These are phyloP conservation scores for Takifugu ocellatus DNA, from an alignment of 2,797 vertebrate species.

Conservation along the genomic window DNA sequence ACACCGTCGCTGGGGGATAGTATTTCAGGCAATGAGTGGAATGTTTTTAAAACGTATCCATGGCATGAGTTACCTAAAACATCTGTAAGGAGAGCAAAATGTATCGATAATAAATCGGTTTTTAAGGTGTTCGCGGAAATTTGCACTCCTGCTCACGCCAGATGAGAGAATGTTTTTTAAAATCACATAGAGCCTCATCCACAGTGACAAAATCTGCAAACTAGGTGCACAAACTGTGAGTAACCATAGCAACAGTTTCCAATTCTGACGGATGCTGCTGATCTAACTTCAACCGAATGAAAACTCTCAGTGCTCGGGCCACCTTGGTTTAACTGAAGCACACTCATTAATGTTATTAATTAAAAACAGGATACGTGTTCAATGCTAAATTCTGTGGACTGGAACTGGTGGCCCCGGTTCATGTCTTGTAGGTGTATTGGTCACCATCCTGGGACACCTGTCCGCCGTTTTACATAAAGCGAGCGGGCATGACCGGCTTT, in stretches of 20 bases:
- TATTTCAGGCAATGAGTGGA: no score
- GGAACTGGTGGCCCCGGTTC: background rate
- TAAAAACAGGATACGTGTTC: background rate
- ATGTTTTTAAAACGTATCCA: no score
- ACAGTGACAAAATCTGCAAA: background rate
- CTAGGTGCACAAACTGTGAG: conserved; percentile 5
- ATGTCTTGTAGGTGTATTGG: background rate
- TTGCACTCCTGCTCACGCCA: background rate
- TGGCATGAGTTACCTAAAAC: background rate
- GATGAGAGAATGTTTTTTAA: background rate
- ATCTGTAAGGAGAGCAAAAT: background rate
- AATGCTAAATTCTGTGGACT: background rate
- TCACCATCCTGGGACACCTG: background rate
- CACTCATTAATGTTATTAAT: no score
- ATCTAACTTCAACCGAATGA: background rate
- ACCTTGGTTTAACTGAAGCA: background rate
- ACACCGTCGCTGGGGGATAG: no score
- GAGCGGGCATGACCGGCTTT: no score
- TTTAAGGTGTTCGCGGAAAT: background rate
- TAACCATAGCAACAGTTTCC: conserved; percentile 39
- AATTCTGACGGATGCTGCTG: conserved; percentile 4
- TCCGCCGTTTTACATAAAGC: background rate
- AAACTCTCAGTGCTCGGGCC: background rate
- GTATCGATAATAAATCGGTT: background rate
- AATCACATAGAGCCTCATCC: background rate